A percentile compares a stretch with the other conserved stretches of the same genome.
Conservation (phyloP, 2,797 vertebrate genomes). For the Aselliscus stoliczkanus region DNA sequence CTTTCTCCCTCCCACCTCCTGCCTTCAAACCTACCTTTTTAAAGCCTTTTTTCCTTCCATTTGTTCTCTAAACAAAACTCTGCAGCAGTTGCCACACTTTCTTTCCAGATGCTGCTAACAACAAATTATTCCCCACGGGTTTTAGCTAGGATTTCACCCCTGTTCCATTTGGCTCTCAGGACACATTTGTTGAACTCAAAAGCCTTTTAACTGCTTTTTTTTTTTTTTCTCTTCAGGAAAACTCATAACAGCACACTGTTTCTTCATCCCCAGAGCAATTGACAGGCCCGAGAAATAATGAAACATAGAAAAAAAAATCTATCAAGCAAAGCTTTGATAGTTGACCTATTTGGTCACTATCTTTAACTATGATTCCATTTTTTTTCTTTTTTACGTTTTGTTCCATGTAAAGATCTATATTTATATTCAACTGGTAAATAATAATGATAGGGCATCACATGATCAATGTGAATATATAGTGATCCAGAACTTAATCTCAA, state of each 20-base stretch:
- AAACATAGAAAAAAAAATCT: background rate
- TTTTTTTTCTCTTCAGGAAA: conserved; percentile 17
- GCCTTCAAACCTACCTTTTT: conserved; percentile 43
- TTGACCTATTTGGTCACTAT: conserved; percentile 19
- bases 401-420: background rate
- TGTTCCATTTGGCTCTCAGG: conserved; percentile 45
- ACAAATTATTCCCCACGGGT: conserved; percentile 60
- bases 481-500: background rate
- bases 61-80: conserved; percentile 70
- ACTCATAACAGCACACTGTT: background rate
- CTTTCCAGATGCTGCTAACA: conserved; percentile 57
- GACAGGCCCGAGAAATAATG: background rate
- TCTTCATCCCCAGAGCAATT: conserved; percentile 26
- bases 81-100: conserved; percentile 5
- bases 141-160: conserved; percentile 66
- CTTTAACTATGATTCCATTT: background rate
- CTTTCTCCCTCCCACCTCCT: background rate
- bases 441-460: background rate
- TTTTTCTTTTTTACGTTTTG: background rate
- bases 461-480: background rate
- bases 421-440: background rate
- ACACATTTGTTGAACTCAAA: conserved; percentile 59
- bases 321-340: conserved; percentile 13
- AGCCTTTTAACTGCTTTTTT: conserved; percentile 59
- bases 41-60: conserved; percentile 50